Evolutionary conservation across 2,113 vertebrate genomes (phyloP), one percentile per base, ranked within the genome.

Genomic region (Chaenocephalus aceratus): DNA sequence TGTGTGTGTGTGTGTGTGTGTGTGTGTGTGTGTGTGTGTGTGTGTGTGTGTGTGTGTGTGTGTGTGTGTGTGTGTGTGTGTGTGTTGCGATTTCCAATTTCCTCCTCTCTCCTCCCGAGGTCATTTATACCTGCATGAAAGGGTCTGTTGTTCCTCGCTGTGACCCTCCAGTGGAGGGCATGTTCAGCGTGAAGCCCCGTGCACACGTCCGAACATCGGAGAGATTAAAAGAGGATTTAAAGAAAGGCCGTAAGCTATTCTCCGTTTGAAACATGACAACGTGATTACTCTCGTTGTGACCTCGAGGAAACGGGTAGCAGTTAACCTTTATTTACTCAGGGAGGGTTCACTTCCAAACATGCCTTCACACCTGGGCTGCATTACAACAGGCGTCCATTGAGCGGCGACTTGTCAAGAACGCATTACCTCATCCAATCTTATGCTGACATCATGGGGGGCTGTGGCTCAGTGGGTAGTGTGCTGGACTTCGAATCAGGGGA

Each of bases 111-210:
- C 23, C 62, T 75, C 51, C 71, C 21, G 71, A 26, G 74, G 60
- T 72, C 53, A 16, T 77, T 80, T 72, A 5, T 48, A 3, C 58
- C 21, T 18, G 0, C 23, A 34, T 86, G 70, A 91, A 90, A 83
- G 86, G 76, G 0, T 34, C 78, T 74, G 86, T 84, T 88, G 83
- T 90, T 53, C 78, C 80, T 73, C 8, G 63, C 53, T 34, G 13
- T 51, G 70, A 81, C 76, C 81, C 48, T 4, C 41, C 26, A 9
- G 30, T 4, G n/a, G 12, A 60, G 77, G 61, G 77, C 79, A 75
- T 8, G 2, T 52, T 46, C 63, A 16, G 21, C 1, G 18, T 1
- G 60, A 16, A 16, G 52, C 49, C 62, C 52, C 3, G 63, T 44
- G 71, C 56, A 57, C 70, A 74, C 82, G 54, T 68, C 72, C 57